phyloP scores from a whole-genome alignment of 2,888 invertebrate genomes.

The Crematogaster levior region DNA sequence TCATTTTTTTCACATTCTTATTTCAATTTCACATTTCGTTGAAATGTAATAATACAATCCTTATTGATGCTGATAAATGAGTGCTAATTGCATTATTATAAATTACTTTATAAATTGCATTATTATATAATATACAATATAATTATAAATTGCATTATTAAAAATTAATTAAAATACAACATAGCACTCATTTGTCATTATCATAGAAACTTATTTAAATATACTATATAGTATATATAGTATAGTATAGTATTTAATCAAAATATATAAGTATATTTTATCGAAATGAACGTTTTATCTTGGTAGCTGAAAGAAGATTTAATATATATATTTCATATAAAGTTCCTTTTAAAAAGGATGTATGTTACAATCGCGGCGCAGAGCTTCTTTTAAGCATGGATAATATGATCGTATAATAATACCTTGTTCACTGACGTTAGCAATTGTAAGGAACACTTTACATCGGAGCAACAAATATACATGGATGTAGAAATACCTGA shows the following conservation, averaged over 20 bases:
- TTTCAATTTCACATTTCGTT: neutral
- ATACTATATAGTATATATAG: too few relatives aligned
- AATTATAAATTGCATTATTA: too few relatives aligned
- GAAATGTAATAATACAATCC: neutral
- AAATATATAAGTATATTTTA: too few relatives aligned
- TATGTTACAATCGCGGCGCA: neutral
- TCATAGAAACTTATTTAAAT: neutral
- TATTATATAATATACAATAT: neutral
- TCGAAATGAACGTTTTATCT: too few relatives aligned
- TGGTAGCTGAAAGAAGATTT: conserved; percentile 3
- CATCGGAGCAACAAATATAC: neutral
- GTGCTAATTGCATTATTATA: neutral
- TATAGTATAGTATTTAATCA: too few relatives aligned
- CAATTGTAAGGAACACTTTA: neutral
- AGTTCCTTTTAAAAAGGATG: neutral
- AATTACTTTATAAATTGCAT: too few relatives aligned
- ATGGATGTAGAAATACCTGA: neutral
- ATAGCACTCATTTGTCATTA: neutral
- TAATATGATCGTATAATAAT: neutral
- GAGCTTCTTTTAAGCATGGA: neutral
- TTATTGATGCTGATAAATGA: neutral
- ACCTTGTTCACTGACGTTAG: neutral
- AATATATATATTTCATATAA: conserved; percentile 15
- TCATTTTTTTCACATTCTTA: neutral
- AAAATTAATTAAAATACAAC: neutral